Evolutionary conservation across 2,113 vertebrate species (phyloP).

Genomic region (Trichechus manatus): DNA sequence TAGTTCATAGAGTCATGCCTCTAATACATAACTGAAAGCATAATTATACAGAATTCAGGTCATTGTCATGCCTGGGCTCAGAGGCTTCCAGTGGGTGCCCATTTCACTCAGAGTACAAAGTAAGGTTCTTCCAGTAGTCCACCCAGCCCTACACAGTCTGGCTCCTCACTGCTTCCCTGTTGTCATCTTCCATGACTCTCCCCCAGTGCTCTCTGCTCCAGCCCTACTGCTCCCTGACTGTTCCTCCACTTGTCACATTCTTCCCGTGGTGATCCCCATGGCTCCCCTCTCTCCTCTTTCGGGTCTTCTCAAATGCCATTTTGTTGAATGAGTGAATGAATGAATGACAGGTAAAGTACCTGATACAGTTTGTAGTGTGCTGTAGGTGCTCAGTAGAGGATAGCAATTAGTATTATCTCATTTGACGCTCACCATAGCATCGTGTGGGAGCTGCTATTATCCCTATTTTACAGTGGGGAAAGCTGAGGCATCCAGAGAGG

Average conservation of each 20-base stretch:
- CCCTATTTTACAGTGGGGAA: background rate
- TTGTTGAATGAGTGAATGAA: background rate
- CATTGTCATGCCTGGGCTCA: background rate
- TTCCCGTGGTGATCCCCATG: rapidly evolving
- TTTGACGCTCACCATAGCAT: background rate
- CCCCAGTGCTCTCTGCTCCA: background rate
- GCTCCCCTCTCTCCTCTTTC: background rate
- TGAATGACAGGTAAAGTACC: background rate
- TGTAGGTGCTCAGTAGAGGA: background rate
- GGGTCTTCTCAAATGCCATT: background rate
- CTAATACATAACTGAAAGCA: background rate
- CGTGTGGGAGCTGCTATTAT: background rate
- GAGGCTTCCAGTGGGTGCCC: background rate
- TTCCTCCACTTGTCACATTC: background rate
- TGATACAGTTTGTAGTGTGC: background rate
- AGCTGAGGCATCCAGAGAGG: background rate
- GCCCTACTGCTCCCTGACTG: background rate
- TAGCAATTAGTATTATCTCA: background rate
- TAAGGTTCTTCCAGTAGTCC: background rate
- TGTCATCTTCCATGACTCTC: background rate
- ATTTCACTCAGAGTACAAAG: background rate
- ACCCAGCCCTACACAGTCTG: background rate
- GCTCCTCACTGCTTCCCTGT: background rate
- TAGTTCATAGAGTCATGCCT: background rate
- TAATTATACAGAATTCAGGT: background rate